Evolutionary conservation across 2,888 invertebrate species (phyloP).

Genomic region (Agapetus fuscipes): DNA sequence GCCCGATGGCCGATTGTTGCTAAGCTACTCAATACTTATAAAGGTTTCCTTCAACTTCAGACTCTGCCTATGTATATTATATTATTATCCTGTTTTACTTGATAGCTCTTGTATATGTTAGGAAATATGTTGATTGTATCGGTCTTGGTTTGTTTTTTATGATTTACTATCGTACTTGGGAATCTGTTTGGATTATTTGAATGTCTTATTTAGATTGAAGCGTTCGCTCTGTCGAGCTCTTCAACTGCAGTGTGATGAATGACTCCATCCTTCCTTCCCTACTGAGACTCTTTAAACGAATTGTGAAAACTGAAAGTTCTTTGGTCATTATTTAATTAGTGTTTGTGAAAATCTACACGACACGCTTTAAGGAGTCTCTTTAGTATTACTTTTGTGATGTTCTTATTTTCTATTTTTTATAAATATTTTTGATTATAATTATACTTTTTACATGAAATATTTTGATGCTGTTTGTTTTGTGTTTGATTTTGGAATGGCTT

Average conservation of each 20-base stretch:
- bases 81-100: background rate
- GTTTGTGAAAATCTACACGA: no score
- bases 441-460: background rate
- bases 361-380: no score
- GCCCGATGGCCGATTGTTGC: slow-evolving; percentile 49
- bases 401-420: no score
- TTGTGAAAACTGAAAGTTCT: no score
- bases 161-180: background rate
- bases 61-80: slow-evolving; percentile 2
- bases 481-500: slow-evolving; percentile 19
- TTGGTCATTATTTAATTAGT: no score
- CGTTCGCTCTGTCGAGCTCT: slow-evolving; percentile 1
- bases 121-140: background rate
- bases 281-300: no score
- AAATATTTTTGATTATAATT: background rate
- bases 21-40: slow-evolving; percentile 27
- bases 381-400: no score
- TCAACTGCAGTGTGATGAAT: background rate
- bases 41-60: background rate
- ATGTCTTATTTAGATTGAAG: background rate
- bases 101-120: background rate
- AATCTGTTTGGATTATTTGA: background rate
- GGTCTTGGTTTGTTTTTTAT: background rate
- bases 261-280: background rate
- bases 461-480: slow-evolving; percentile 7